Evolutionary conservation across 2,797 vertebrate species (phyloP), one percentile per base, ranked within the genome.

Genomic region (Bufotes viridis): DNA sequence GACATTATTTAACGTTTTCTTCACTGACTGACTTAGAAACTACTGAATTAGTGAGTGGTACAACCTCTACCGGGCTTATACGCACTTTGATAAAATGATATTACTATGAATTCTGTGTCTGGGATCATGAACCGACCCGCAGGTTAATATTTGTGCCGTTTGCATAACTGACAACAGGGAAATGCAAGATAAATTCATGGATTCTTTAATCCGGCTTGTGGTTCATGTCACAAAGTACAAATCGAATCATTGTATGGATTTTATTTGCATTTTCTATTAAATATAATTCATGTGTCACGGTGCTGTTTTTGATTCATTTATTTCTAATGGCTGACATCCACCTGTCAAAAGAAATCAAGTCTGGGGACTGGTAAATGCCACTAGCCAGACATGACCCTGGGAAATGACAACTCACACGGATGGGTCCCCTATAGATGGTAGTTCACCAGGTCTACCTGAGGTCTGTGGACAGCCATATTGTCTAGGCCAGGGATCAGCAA

Each of bases 201-300:
- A 53, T 26, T 55, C 51, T 29, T 34, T 26, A 24, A 49, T 53
- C 55, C 13, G 10, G 53, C 29, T 75, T 42, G 49, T 14, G 74
- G 49, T 55, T 78, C 51, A 75, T 53, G 72, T 74, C 9, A 14
- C 29, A 12, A 75, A 74, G 34, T 49, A 22, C 42, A 75, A 13
- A 55, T n/a, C 49, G 24, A 60, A 8, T 34, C 1, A 60, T 60
- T 34, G 10, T 34, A 49, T 80, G 78, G 57, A 42, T 80, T 79
- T 79, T 79, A 29, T 80, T 80, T 42, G 26, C 58, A 61, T 61
- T 81, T 81, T 49, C 29, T 81, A 65, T 14, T 22, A 63, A 81
- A 81, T 81, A 81, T 63, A 81, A 81, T 42, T 63, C 3, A 63
- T 61, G 58, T 81, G 29, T 63, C 18, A 20, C 13, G 24, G 8